phyloP scores from a whole-genome alignment of 1,140 invertebrate species.

The Micrasema minimum region DNA sequence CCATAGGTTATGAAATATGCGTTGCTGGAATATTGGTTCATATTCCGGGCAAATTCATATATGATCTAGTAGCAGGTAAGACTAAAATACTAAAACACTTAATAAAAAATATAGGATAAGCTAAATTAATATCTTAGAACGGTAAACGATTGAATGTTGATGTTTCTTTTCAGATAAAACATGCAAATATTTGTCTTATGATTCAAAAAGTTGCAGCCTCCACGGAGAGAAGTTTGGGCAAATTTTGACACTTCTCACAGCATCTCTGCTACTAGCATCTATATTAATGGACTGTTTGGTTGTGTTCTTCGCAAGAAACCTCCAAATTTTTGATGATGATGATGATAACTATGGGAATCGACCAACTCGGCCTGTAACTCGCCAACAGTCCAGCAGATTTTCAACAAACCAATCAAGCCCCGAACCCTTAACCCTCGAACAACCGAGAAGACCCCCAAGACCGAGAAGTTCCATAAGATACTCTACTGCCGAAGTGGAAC shows the following conservation, averaged over 20 bases:
- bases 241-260: constrained; percentile 41
- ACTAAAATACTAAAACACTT: too few species aligned
- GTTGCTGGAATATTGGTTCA: constrained; percentile 67
- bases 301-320: constrained; percentile 26
- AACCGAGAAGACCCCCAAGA: constrained; percentile 27
- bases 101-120: too few species aligned
- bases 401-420: background rate
- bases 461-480: constrained; percentile 33
- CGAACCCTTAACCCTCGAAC: constrained; percentile 6
- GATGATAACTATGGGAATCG: background rate
- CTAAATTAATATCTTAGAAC: too few species aligned
- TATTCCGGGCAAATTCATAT: constrained; percentile 68
- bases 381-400: background rate
- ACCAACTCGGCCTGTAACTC: too few species aligned
- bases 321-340: constrained; percentile 40
- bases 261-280: constrained; percentile 38
- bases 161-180: constrained; percentile 55
- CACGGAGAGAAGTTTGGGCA: constrained; percentile 47
- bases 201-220: constrained; percentile 40
- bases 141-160: background rate
- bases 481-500: constrained; percentile 36
- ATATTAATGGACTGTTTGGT: constrained; percentile 40
- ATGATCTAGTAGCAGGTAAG: constrained; percentile 64
- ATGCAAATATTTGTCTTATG: constrained; percentile 57
- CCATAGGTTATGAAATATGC: constrained; percentile 69